Base-by-base conservation (phyloP, 2,113 vertebrate species). In the Crypturellus undulatus region DNA sequence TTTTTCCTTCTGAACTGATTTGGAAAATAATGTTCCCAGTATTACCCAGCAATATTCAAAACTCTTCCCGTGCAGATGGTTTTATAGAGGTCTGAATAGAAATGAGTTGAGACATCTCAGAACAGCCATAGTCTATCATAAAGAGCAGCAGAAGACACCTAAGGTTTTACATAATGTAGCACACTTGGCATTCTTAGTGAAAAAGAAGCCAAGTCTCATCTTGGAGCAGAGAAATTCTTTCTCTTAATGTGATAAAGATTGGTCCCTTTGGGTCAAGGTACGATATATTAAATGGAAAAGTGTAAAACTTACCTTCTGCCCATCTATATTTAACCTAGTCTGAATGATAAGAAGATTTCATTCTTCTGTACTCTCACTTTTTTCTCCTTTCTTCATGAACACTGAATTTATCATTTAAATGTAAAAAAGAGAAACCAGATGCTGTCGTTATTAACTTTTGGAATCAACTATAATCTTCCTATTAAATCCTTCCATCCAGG, bases 401-500 rank as follows among this genome's bases (percentile, higher is more conserved):
- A 93, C 45, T 93, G 95, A 96, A 96, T 97, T 97, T 97, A 96
- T 97, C 96, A 96, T 97, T 97, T 97, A 98, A 97, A 97, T 96
- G 87, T 98, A 98, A 96, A 98, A 97, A 98, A 96, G 97, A 90
- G 94, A 98, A 98, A 98, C 97, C 98, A 98, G 98, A 98, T 98
- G 98, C 97, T 97, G 96, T 94, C 97, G 97, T 98, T 98, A 98
- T 98, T 98, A 98, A 98, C 97, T 97, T 98, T 97, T 98, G 98
- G 98, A 98, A 97, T 98, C 95, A 97, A 97, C 96, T 98, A 97
- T 98, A 98, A 98, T 98, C 97, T 98, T 97, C 97, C 97, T 97
- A 98, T 98, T 98, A 98, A 98, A 97, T 97, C 91, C 97, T 97
- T 97, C 97, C 97, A 98, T 98, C 97, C 97, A 98, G 97, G 97